phyloP scores from a whole-genome alignment of 1,140 invertebrate species.

The Drosophila novamexicana region DNA sequence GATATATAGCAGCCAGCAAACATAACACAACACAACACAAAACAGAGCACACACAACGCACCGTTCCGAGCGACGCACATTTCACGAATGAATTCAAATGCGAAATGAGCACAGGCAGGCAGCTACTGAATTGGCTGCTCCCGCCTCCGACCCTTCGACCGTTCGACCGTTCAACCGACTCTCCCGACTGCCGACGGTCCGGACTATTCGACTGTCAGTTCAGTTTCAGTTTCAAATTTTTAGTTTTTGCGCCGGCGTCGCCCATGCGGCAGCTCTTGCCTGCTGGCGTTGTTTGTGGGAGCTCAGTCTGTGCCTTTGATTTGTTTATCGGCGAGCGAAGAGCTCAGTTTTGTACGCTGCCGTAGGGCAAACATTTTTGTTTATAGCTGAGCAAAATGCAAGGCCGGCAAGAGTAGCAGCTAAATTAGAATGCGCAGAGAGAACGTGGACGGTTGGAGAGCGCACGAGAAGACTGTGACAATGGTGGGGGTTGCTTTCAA shows the following conservation, averaged over 20 bases:
- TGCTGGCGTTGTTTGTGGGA: slow-evolving; percentile 5
- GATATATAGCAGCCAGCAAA: slow-evolving; percentile 19
- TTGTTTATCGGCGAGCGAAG: slow-evolving; percentile 64
- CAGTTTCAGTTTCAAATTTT: slow-evolving; percentile 28
- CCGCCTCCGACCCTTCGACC: not conserved
- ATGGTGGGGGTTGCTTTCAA: slow-evolving; percentile 11
- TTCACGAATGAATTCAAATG: slow-evolving; percentile 81
- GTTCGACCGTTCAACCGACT: not conserved
- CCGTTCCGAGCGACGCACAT: slow-evolving; percentile 75
- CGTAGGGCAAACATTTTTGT: slow-evolving; percentile 58
- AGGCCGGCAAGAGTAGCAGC: slow-evolving; percentile 51
- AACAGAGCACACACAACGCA: slow-evolving; percentile 17
- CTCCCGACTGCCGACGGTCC: not conserved
- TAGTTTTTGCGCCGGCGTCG: slow-evolving; percentile 40
- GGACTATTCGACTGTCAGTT: slow-evolving; percentile 17
- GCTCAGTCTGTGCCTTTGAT: slow-evolving; percentile 47
- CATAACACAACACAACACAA: slow-evolving; percentile 29
- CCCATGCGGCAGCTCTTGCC: slow-evolving; percentile 35
- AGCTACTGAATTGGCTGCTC: slow-evolving; percentile 10
- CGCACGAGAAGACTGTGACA: not conserved
- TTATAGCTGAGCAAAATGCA: slow-evolving; percentile 60
- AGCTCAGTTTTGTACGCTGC: slow-evolving; percentile 11
- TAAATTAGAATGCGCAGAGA: slow-evolving; percentile 23
- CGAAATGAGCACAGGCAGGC: slow-evolving; percentile 72
- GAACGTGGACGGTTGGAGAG: slow-evolving; percentile 3